Base-by-base conservation (phyloP, 2,797 vertebrate species). In the Hypotaenidia philippensis region DNA sequence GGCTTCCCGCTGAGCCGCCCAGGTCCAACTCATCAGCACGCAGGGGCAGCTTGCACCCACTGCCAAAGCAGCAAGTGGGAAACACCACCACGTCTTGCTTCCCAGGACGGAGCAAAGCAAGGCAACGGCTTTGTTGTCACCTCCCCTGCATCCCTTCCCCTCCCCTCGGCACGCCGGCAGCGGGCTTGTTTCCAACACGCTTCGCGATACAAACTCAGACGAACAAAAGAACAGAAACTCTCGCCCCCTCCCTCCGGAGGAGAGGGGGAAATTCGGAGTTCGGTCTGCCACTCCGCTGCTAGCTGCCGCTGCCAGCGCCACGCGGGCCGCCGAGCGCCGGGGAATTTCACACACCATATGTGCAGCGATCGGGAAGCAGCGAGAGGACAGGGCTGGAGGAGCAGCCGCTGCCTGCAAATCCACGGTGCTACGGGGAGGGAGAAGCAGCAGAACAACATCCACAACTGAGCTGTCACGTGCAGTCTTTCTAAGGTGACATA, bases 21-120 rank as follows among this genome's bases (percentile, higher is more conserved):
- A 0, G 7, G 14, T 55, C 34, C 2, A 0, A 53, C 29, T 27
- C 1, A 0, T 23, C 22, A 34, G 56, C 29, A 65, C 2, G 10
- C 45, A 13, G 32, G 23, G 31, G 9, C 29, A 40, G 60, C 20
- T 27, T 53, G 52, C 11, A 88, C 32, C 50, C 3, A 0, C 11
- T 49, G 40, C 32, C 4, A 0, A 70, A 69, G 50, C 0, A 0
- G 38, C 23, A 70, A 76, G 32, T 8, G 20, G 36, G 55, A 83
- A 55, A 53, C 27, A 20, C 21, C 61, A 55, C 49, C 1, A 0
- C 1, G 1, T 29, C 55, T 83, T 63, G 38, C 60, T 78, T 44
- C 25, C 27, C 44, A 0, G 2, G 29, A 74, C 22, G 27, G 36
- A 84, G 64, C 36, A 41, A 88, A 84, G 60, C 10, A 64, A 64